These are phyloP conservation scores for Dendrolimus punctatus DNA, from an alignment of 1,140 invertebrate genomes.

Conservation along the genomic window DNA sequence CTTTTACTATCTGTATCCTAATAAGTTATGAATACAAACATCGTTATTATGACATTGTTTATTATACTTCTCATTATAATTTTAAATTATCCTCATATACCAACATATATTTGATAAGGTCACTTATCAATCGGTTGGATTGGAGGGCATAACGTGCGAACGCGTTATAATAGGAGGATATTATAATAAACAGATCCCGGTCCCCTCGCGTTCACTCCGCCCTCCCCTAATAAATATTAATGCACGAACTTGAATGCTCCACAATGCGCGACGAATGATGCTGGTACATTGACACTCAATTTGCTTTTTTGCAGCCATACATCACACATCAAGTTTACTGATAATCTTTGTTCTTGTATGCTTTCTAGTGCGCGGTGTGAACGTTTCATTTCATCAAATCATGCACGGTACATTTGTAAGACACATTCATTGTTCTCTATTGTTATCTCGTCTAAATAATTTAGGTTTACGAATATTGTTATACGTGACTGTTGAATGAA, in stretches of 20 bases:
- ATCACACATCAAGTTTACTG: constrained; percentile 14
- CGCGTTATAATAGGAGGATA: constrained; percentile 68
- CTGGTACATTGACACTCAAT: constrained; percentile 69
- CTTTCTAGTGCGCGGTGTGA: too few species aligned
- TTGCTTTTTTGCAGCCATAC: constrained; percentile 48
- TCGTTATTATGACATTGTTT: too few species aligned
- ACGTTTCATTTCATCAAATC: too few species aligned
- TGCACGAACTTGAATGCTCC: constrained; percentile 59
- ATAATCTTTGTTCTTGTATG: constrained; percentile 6
- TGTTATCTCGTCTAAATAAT: too few species aligned
- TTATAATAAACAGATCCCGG: constrained; percentile 66
- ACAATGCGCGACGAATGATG: constrained; percentile 42
- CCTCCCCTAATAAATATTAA: constrained; percentile 67
- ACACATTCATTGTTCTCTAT: too few species aligned
- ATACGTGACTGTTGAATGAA: too few species aligned
- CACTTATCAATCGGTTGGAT: constrained; percentile 38
- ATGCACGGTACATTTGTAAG: too few species aligned
- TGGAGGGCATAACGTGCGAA: constrained; percentile 54
- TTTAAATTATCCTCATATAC: too few species aligned
- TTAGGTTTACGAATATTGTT: too few species aligned
- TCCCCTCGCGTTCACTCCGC: constrained; percentile 38
- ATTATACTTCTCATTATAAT: too few species aligned
- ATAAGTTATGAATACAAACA: too few species aligned
- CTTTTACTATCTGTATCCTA: too few species aligned
- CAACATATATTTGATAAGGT: background rate